Base-by-base conservation (phyloP, 2,113 vertebrate genomes). In the Oncorhynchus clarkii region DNA sequence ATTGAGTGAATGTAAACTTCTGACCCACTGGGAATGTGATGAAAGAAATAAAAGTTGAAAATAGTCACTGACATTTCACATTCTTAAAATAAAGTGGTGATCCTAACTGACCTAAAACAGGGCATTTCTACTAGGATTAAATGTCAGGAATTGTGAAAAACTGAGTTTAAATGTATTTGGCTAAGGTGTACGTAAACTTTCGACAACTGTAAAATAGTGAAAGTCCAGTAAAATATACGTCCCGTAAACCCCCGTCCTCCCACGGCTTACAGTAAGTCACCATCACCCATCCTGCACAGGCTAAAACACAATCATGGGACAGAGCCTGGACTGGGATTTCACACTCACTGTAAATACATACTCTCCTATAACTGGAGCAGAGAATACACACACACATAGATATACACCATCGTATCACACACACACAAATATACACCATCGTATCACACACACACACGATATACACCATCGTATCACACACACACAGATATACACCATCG, bases 371-470 rank as follows among this genome's bases (percentile, higher is more conserved):
- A 62, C 59, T 22, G 5, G 18, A 62, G 18, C 20, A 9, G 18
- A 8, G 18, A 62, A 62, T 3, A 62, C 77, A 71, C 70, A 72
- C 31, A 77, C 79, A 81, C 74, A 75, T 27, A 4, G 71, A 73
- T 31, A 22, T 78, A 51, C 72, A 75, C 74, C 69, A 51, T 14
- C 49, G 14, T 12, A 51, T 51, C 3, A 51, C 14, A 12, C 64
- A 72, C 3, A 74, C 73, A 34, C 81, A 74, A 1, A 34, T 1
- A 34, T 6, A 34, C 34, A 34, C 24, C 24, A 26, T 26, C 1
- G 24, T 26, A 26, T 26, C 70, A 84, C 2, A 2, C 5, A 18
- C 14, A 18, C 5, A 34, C 31, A 39, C 34, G 2, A 39, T 0
- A 8, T 1, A 39, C 34, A 39, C 26, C 26, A 26, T 26, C 26